phyloP scores from a whole-genome alignment of 2,113 vertebrate genomes.

The Cyprinus carpio region DNA sequence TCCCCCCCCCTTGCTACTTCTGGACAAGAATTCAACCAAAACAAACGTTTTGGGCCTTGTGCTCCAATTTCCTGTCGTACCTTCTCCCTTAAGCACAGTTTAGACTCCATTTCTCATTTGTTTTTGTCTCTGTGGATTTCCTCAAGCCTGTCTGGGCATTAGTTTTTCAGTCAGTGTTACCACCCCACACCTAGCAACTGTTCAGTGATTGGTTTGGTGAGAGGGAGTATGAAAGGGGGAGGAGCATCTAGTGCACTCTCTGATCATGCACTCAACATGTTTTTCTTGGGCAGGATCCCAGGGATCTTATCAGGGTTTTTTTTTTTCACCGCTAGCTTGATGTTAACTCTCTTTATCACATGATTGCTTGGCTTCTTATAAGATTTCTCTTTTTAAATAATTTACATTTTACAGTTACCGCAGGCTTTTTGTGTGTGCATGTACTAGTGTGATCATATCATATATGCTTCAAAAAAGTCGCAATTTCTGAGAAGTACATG shows the following conservation, averaged over 20 bases:
- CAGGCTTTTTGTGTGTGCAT: background rate
- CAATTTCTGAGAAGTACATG: constrained; percentile 42
- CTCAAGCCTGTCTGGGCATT: constrained; percentile 63
- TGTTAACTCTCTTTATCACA: background rate
- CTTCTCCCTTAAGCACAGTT: background rate
- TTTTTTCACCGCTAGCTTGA: background rate
- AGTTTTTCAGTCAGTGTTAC: constrained; percentile 64
- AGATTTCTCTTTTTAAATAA: background rate
- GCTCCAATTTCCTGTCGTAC: background rate
- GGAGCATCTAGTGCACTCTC: constrained; percentile 42
- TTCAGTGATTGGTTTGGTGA: constrained; percentile 68
- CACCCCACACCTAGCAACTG: constrained; percentile 75
- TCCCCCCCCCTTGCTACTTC: too few relatives aligned
- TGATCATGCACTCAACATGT: constrained; percentile 68
- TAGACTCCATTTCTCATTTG: constrained; percentile 34
- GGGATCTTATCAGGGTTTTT: constrained; percentile 30
- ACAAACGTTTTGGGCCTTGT: background rate
- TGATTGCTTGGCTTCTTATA: too few relatives aligned
- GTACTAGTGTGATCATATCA: too few relatives aligned
- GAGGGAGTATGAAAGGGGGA: constrained; percentile 63
- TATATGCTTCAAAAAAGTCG: background rate
- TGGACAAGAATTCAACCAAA: background rate
- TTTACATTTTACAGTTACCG: background rate
- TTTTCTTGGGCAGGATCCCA: constrained; percentile 65
- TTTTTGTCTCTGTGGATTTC: constrained; percentile 43